phyloP scores from a whole-genome alignment of 2,888 invertebrate species.

The Sinotaia quadrata region DNA sequence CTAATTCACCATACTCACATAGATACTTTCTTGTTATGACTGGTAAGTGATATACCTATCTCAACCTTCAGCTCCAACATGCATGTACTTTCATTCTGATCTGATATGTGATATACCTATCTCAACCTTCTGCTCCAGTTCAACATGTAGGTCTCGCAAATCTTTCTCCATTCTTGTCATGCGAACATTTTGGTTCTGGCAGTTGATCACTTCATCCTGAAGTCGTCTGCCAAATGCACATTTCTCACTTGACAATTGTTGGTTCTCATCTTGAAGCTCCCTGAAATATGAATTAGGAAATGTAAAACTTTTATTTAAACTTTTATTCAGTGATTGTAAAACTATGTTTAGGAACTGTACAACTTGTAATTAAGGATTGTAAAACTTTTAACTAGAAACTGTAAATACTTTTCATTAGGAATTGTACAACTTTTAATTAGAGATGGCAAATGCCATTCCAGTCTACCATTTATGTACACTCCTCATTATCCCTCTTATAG shows the following conservation, averaged over 20 bases:
- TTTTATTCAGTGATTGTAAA: neutral
- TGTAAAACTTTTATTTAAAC: neutral
- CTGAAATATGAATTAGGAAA: slow-evolving; percentile 29
- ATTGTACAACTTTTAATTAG: neutral
- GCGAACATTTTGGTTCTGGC: slow-evolving; percentile 44
- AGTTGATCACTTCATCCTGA: slow-evolving; percentile 52
- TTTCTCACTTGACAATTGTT: slow-evolving; percentile 42
- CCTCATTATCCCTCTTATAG: neutral
- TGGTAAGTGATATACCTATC: slow-evolving; percentile 48
- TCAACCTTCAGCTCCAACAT: slow-evolving; percentile 65
- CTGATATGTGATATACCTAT: slow-evolving; percentile 49
- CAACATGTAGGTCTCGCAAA: slow-evolving; percentile 55
- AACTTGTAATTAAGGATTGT: no score
- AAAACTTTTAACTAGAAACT: slow-evolving; percentile 50
- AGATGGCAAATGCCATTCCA: neutral
- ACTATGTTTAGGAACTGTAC: no score
- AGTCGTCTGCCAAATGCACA: slow-evolving; percentile 50
- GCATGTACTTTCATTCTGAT: slow-evolving; percentile 18
- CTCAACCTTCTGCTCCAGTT: slow-evolving; percentile 63
- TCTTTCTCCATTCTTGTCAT: slow-evolving; percentile 55
- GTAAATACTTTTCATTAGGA: slow-evolving; percentile 28
- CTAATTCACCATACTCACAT: no score
- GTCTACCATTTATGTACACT: neutral
- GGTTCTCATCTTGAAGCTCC: slow-evolving; percentile 49
- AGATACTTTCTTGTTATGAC: no score